A percentile compares a stretch with the other conserved stretches of the same genome.
Evolutionary conservation across 1,140 invertebrate species (phyloP).

Genomic region (Cheumatopsyche charites): DNA sequence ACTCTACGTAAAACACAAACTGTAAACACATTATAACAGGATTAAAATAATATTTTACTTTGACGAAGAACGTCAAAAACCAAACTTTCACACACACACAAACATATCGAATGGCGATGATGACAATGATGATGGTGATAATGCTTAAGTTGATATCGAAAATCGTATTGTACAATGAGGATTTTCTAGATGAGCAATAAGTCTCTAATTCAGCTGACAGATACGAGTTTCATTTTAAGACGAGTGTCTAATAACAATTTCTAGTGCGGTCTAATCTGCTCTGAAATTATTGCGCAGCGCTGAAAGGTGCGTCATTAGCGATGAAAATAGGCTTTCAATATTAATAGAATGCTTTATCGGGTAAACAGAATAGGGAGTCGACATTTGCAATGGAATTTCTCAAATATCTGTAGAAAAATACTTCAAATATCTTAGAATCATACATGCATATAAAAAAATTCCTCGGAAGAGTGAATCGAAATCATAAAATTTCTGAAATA

Average conservation of each 20-base stretch:
- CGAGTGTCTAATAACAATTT: slow-evolving; percentile 8
- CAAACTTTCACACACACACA: not conserved
- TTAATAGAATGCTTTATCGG: slow-evolving; percentile 8
- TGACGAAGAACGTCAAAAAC: not conserved
- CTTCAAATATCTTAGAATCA: too few relatives aligned
- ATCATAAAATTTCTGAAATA: too few relatives aligned
- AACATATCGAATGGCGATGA: slow-evolving; percentile 10
- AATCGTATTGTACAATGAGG: too few relatives aligned
- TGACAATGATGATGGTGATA: slow-evolving; percentile 10
- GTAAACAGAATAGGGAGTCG: not conserved
- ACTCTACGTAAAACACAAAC: not conserved
- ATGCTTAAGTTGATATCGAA: not conserved
- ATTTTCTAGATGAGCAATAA: too few relatives aligned
- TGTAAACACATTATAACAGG: not conserved
- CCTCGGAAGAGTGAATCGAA: too few relatives aligned
- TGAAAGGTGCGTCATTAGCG: not conserved
- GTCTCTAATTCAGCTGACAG: too few relatives aligned
- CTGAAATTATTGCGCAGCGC: not conserved
- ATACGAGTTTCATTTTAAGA: too few relatives aligned
- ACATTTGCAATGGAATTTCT: too few relatives aligned
- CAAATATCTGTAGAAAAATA: too few relatives aligned
- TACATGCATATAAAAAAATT: too few relatives aligned
- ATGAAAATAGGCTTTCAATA: slow-evolving; percentile 13
- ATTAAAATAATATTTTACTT: not conserved
- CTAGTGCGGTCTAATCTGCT: not conserved